phyloP scores from a whole-genome alignment of 2,113 vertebrate genomes.

The Neotoma lepida region DNA sequence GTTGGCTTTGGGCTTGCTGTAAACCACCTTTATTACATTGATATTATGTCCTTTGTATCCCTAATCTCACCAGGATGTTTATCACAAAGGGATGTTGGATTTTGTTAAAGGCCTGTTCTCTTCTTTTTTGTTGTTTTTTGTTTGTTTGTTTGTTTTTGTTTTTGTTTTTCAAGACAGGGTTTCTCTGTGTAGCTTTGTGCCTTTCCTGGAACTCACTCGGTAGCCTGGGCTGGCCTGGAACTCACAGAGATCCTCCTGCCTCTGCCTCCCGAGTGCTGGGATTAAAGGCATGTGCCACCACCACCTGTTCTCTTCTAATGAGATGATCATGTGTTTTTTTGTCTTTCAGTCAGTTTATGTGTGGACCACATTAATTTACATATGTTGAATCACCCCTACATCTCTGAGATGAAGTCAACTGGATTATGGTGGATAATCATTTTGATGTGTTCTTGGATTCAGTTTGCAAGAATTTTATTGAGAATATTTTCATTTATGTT shows the following conservation, averaged over 20 bases:
- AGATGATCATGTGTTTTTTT: not conserved
- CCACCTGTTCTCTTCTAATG: not conserved
- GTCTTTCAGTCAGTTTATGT: not conserved
- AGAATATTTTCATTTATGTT: not conserved
- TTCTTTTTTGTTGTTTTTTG: too few species aligned
- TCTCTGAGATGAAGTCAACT: not conserved
- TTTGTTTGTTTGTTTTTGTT: too few species aligned
- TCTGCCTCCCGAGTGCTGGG: too few species aligned
- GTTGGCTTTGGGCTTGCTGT: not conserved
- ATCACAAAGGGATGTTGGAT: not conserved
- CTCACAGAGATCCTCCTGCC: too few species aligned
- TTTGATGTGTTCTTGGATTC: not conserved
- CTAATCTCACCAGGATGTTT: not conserved
- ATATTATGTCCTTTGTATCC: not conserved
- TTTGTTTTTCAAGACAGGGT: too few species aligned
- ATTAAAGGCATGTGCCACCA: too few species aligned
- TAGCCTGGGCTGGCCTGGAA: too few species aligned
- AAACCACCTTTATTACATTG: not conserved
- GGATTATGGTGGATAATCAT: not conserved
- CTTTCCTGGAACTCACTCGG: too few species aligned
- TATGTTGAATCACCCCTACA: not conserved
- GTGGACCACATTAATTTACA: not conserved
- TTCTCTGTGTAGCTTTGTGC: too few species aligned
- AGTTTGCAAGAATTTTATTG: not conserved
- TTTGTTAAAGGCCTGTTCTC: not conserved